phyloP scores from a whole-genome alignment of 2,797 vertebrate genomes.

The Eulemur rubriventer region DNA sequence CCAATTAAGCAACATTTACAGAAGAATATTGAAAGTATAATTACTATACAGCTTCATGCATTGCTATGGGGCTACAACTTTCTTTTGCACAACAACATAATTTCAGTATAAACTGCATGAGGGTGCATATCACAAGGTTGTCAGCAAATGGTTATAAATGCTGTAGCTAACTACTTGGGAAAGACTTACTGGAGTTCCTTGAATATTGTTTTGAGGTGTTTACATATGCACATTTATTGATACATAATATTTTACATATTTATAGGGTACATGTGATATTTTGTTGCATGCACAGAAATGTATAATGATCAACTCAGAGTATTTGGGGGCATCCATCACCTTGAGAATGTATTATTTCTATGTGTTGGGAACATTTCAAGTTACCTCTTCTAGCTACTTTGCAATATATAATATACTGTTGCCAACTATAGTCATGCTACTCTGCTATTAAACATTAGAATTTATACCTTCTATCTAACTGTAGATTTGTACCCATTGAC shows the following conservation, averaged over 20 bases:
- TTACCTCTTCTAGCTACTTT: not conserved
- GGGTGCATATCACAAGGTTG: not conserved
- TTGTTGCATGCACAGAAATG: not conserved
- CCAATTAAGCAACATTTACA: not conserved
- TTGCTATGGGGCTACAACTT: not conserved
- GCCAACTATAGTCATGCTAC: not conserved
- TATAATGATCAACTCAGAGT: not conserved
- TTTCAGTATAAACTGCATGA: not conserved
- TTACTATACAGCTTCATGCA: not conserved
- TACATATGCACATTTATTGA: not conserved
- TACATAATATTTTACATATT: not conserved
- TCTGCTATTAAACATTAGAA: not conserved
- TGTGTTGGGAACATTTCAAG: not conserved
- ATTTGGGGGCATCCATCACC: not conserved
- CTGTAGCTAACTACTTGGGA: not conserved
- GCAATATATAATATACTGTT: not conserved
- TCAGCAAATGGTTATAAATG: not conserved
- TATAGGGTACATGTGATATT: not conserved
- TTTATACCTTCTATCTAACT: not conserved
- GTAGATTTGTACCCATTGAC: not conserved
- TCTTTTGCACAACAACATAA: slow-evolving; percentile 12
- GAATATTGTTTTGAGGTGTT: not conserved
- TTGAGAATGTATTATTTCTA: not conserved
- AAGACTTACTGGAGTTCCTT: not conserved
- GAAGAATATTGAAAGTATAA: slow-evolving; percentile 8